These are phyloP conservation scores for Acrocephalus arundinaceus DNA, from an alignment of 2,113 vertebrate species.

Conservation along the genomic window DNA sequence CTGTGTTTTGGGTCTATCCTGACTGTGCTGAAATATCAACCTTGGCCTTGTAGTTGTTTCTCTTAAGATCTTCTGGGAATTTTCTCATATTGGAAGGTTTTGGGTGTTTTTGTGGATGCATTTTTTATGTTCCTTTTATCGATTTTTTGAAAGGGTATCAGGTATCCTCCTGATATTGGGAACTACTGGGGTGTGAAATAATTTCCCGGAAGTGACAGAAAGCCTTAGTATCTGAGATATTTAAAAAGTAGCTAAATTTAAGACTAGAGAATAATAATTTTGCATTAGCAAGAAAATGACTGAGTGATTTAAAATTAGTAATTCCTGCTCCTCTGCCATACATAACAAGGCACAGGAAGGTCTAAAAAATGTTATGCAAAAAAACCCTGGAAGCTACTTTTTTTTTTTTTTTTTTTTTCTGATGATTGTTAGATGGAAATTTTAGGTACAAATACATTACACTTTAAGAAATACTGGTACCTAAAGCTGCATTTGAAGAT, in stretches of 20 bases:
- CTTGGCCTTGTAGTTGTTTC: not conserved
- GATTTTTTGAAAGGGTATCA: not conserved
- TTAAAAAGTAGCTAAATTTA: not conserved
- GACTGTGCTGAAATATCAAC: not conserved
- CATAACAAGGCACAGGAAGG: not conserved
- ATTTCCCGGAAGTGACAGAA: not conserved
- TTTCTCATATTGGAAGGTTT: not conserved
- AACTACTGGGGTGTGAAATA: not conserved
- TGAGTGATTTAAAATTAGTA: not conserved
- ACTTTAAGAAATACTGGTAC: not conserved
- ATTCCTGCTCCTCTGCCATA: not conserved
- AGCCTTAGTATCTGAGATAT: not conserved
- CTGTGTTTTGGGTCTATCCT: not conserved
- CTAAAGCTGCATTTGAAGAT: not conserved
- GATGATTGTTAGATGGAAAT: not conserved
- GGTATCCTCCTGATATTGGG: not conserved
- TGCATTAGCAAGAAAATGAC: not conserved
- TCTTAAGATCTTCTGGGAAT: not conserved
- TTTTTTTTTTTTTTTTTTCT: not conserved
- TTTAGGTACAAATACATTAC: not conserved
- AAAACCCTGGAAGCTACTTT: not conserved
- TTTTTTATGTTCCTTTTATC: not conserved
- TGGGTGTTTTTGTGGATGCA: not conserved
- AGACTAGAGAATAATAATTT: not conserved
- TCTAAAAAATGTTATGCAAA: not conserved